Conservation (phyloP, 2,797 vertebrate species). For the Cryptoblepharus egeriae region DNA sequence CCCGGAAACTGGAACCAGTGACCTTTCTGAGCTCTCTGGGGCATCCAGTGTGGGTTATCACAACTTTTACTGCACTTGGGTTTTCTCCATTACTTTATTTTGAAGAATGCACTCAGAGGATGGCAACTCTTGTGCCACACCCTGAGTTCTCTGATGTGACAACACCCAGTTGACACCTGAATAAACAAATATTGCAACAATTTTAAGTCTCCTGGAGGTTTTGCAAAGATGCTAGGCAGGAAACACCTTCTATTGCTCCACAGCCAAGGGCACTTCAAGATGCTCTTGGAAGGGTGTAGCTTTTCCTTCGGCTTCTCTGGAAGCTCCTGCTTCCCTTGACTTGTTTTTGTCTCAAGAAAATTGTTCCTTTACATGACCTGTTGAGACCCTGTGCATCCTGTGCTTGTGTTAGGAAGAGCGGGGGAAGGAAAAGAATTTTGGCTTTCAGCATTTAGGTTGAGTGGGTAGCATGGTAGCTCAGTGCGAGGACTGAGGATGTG, state of each 20-base stretch:
- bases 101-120: not conserved
- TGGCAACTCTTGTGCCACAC: constrained; percentile 6
- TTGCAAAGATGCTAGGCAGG: constrained; percentile 56
- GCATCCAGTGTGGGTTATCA: too few relatives aligned
- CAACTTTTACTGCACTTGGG: too few relatives aligned
- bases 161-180: constrained; percentile 6
- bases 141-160: constrained; percentile 15
- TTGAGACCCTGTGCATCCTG: constrained; percentile 68
- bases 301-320: constrained; percentile 63
- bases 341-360: constrained; percentile 24
- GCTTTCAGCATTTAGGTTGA: constrained; percentile 57
- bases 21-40: too few relatives aligned
- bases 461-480: constrained; percentile 68
- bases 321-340: constrained; percentile 66
- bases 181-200: constrained; percentile 41
- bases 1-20: too few relatives aligned
- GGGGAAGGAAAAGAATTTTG: constrained; percentile 61
- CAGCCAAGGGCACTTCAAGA: constrained; percentile 72
- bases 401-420: constrained; percentile 56
- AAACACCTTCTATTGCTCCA: constrained; percentile 56
- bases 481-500: constrained; percentile 47
- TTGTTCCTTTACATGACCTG: constrained; percentile 63
- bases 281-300: constrained; percentile 51
- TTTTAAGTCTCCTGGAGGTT: constrained; percentile 46
- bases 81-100: not conserved